Evolutionary conservation across 2,888 invertebrate species (phyloP), one percentile per base, ranked within the genome.

Genomic region (Diadromus collaris): DNA sequence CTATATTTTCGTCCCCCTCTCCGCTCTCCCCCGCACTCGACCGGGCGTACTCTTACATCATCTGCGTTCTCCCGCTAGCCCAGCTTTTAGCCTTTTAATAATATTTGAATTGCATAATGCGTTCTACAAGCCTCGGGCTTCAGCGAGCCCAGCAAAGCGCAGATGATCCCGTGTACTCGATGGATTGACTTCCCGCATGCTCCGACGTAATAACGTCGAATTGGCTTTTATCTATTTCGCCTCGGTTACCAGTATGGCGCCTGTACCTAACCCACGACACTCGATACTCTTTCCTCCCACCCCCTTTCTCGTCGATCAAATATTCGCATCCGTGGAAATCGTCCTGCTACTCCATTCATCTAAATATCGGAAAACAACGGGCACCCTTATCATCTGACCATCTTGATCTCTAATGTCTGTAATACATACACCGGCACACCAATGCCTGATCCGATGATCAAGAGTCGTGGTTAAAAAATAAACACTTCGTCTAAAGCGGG

Each of bases 101-200:
- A 90, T 90, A 90, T 90, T 90, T 90, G 90, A 90, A 90, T 90
- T 90, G 89, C 90, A 88, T 90, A 90, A 90, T 88, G 89, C 85
- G 81, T 82, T 84, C 83, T 82, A 82, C 84, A 38, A 38, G 83
- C 81, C 81, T 85, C 85, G 81, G 83, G 34, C 63, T 72, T 72
- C 16, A 16, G 16, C 27, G 24, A 21, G 56, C 32, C 72, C 44
- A 13, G 21, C 51, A 56, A 72, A 64, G 78, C 83, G 84, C 87
- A 87, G 88, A 87, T 88, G 87, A 89, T 88, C 85, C 79, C 81
- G 84, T 85, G 80, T 86, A 84, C 85, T 87, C 85, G 84, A 83
- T 80, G 84, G 88, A 88, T 89, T 85, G 85, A 79, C 84, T 84
- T 75, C 78, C 78, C 78, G 75, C 75, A 78, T 78, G 21, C 34